Conservation (phyloP, 1,140 invertebrate genomes). For the Lanistes nyassanus region DNA sequence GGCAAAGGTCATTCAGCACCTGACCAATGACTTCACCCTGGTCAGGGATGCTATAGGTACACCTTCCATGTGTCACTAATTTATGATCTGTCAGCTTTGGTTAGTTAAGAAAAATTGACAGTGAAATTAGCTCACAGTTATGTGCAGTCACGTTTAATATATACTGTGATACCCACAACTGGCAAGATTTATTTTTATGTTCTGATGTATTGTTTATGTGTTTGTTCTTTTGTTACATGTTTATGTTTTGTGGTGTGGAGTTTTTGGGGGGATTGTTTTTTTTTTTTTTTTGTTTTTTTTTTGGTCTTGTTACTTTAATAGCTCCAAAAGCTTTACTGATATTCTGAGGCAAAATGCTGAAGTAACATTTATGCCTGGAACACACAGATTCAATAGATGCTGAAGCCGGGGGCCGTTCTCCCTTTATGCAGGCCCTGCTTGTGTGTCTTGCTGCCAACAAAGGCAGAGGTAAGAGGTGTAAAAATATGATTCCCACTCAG, state of each 20-base stretch:
- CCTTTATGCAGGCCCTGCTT: constrained; percentile 18
- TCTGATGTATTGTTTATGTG: too few relatives aligned
- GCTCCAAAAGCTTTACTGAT: not conserved
- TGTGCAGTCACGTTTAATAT: not conserved
- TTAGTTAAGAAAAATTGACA: not conserved
- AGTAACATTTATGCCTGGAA: not conserved
- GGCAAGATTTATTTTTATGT: too few relatives aligned
- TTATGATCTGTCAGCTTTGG: not conserved
- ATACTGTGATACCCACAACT: not conserved
- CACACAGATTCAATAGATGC: constrained; percentile 4
- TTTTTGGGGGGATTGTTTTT: too few relatives aligned
- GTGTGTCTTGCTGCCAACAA: constrained; percentile 27
- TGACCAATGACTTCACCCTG: constrained; percentile 22
- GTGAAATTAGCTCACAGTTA: not conserved
- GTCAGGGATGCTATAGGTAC: constrained; percentile 26
- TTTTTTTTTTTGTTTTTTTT: not conserved
- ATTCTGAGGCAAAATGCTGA: not conserved
- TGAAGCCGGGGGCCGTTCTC: constrained; percentile 9
- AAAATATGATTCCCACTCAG: not conserved
- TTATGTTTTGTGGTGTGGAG: too few relatives aligned
- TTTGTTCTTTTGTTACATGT: too few relatives aligned
- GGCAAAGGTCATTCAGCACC: constrained; percentile 22
- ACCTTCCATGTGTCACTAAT: not conserved
- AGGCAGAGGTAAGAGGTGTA: constrained; percentile 17
- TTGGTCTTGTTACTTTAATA: not conserved